Percentiles rank a stretch among this genome's conserved stretches.
phyloP scores from a whole-genome alignment of 2,113 vertebrate species.

The Hippocampus abdominalis region DNA sequence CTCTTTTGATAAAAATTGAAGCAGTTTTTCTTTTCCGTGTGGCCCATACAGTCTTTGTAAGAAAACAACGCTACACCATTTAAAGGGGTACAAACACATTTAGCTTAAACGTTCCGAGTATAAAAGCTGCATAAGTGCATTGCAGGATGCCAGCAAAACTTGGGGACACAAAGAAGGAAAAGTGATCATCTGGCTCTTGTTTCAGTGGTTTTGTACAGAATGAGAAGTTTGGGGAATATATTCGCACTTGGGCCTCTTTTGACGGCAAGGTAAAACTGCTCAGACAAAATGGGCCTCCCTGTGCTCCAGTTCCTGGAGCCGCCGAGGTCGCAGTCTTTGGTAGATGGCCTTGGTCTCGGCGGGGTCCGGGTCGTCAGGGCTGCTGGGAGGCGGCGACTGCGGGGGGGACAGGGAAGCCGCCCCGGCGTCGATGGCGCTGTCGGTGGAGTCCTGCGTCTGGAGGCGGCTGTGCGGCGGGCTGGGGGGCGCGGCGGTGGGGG shows the following conservation, averaged over 20 bases:
- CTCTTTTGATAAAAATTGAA: no score
- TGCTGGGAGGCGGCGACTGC: constrained; percentile 59
- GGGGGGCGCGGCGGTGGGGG: constrained; percentile 24
- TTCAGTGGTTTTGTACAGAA: constrained; percentile 1
- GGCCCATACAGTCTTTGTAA: not conserved
- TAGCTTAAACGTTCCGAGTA: not conserved
- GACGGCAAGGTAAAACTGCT: constrained; percentile 46
- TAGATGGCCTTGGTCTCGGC: constrained; percentile 74
- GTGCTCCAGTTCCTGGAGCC: constrained; percentile 84
- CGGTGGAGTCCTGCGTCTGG: constrained; percentile 59
- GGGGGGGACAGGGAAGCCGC: constrained; percentile 51
- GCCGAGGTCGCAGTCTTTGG: constrained; percentile 83
- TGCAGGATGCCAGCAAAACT: constrained; percentile 45
- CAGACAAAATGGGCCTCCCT: constrained; percentile 94
- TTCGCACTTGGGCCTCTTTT: constrained; percentile 65
- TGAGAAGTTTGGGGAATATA: constrained; percentile 42
- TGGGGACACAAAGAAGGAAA: constrained; percentile 13
- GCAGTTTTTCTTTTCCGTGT: not conserved
- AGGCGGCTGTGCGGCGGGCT: constrained; percentile 18
- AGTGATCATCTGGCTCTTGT: constrained; percentile 6
- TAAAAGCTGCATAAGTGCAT: constrained; percentile 55
- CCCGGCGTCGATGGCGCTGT: constrained; percentile 64
- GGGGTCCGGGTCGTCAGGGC: constrained; percentile 69
- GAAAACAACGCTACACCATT: not conserved
- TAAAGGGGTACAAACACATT: constrained; percentile 3